Conservation (phyloP, 2,888 invertebrate species). For the Epiperipatus broadwayi region DNA sequence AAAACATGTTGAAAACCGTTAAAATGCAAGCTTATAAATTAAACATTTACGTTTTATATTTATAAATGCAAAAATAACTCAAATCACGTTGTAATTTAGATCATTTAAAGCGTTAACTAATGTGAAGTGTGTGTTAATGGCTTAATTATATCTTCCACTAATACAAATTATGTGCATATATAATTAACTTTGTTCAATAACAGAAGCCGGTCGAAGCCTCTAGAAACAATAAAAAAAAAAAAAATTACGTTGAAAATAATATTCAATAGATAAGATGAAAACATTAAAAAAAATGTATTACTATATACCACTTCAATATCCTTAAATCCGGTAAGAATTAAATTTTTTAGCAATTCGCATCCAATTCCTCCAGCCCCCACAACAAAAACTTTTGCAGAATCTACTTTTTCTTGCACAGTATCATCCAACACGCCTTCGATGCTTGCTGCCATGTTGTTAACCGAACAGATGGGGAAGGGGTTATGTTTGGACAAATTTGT, state of each 20-base stretch:
- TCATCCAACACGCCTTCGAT: slow-evolving; percentile 21
- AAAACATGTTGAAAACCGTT: too few relatives aligned
- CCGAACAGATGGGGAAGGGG: too few relatives aligned
- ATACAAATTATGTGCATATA: too few relatives aligned
- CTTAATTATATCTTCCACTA: too few relatives aligned
- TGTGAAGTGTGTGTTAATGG: too few relatives aligned
- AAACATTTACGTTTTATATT: too few relatives aligned
- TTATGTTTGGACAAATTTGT: too few relatives aligned
- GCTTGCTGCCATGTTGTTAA: slow-evolving; percentile 25
- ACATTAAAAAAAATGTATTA: not conserved
- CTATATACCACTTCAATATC: slow-evolving; percentile 76
- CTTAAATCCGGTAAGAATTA: slow-evolving; percentile 78
- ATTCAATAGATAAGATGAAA: not conserved
- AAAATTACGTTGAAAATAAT: not conserved
- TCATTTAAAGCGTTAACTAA: too few relatives aligned
- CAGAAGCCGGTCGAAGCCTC: too few relatives aligned
- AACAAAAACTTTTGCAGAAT: slow-evolving; percentile 60
- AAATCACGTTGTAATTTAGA: too few relatives aligned
- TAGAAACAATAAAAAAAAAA: not conserved
- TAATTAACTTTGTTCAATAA: not conserved
- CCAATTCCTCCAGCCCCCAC: slow-evolving; percentile 98
- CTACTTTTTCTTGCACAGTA: slow-evolving; percentile 21
- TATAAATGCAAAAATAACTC: too few relatives aligned
- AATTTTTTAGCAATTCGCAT: slow-evolving; percentile 91
- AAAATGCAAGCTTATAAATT: too few relatives aligned